A percentile compares a stretch with the other conserved stretches of the same genome.
These are phyloP conservation scores for Cephalopterus ornatus DNA, from an alignment of 2,113 vertebrate species.

Conservation along the genomic window DNA sequence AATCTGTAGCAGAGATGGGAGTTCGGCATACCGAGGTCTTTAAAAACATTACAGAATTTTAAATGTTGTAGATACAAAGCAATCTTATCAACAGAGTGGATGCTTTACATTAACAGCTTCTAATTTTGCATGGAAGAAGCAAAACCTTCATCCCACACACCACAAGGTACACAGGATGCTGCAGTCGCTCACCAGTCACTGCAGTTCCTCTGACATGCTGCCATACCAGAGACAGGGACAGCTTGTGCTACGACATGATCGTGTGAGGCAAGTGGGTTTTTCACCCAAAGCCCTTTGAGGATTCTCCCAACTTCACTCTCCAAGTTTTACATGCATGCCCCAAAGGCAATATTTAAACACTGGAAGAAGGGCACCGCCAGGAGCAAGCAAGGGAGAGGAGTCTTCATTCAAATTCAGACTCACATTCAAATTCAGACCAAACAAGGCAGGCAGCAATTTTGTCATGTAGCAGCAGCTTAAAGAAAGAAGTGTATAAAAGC, in stretches of 20 bases:
- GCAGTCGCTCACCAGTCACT: rapidly evolving
- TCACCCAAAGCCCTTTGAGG: too few relatives aligned
- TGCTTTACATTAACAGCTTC: neutral
- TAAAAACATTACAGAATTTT: neutral
- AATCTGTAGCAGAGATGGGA: rapidly evolving
- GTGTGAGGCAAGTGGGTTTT: neutral
- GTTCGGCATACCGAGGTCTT: neutral
- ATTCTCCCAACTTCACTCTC: neutral
- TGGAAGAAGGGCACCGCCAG: neutral
- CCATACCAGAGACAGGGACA: rapidly evolving
- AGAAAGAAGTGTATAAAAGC: neutral
- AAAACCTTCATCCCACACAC: rapidly evolving
- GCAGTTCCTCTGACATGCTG: neutral
- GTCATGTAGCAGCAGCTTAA: neutral
- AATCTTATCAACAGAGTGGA: neutral
- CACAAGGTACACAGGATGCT: rapidly evolving
- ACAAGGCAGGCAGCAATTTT: neutral
- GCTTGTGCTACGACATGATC: neutral
- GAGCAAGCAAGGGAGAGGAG: neutral
- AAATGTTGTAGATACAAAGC: neutral
- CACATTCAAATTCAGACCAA: neutral
- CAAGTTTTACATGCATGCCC: neutral
- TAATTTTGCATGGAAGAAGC: neutral
- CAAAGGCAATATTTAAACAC: neutral
- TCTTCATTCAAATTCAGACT: neutral